These are phyloP conservation scores for Heterodera filipjevi DNA, from an alignment of 2,888 invertebrate genomes.

Conservation along the genomic window DNA sequence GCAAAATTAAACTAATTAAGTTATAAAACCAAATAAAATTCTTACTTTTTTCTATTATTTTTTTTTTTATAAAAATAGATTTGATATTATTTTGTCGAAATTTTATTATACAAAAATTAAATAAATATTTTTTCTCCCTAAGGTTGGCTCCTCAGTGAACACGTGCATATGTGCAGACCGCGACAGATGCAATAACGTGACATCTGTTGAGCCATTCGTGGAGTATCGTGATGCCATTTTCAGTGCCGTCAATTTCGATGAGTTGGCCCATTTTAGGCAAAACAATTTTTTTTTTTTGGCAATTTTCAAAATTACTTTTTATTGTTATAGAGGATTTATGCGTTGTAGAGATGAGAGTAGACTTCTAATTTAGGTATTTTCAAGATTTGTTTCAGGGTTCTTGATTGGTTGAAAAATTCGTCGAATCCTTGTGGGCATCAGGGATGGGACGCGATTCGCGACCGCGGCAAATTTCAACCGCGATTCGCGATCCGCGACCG, in stretches of 20 bases:
- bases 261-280: conserved; percentile 42
- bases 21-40: neutral
- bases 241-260: conserved; percentile 40
- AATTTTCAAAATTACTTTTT: too few relatives aligned
- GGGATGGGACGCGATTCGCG: too few relatives aligned
- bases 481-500: too few relatives aligned
- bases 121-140: neutral
- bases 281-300: too few relatives aligned
- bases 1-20: too few relatives aligned
- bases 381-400: too few relatives aligned
- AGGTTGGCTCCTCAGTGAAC: conserved; percentile 26
- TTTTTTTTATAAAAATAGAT: neutral
- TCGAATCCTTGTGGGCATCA: too few relatives aligned
- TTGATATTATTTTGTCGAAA: neutral
- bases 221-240: conserved; percentile 40
- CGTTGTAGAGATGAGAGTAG: too few relatives aligned
- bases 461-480: too few relatives aligned
- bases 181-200: conserved; percentile 38
- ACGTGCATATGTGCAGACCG: conserved; percentile 41
- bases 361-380: too few relatives aligned
- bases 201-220: conserved; percentile 40
- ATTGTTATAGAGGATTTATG: too few relatives aligned
- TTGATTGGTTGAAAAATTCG: too few relatives aligned
- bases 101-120: neutral
- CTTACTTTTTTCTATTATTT: neutral